Conservation (phyloP, 2,888 invertebrate genomes). For the Balanococcus diminutus region DNA sequence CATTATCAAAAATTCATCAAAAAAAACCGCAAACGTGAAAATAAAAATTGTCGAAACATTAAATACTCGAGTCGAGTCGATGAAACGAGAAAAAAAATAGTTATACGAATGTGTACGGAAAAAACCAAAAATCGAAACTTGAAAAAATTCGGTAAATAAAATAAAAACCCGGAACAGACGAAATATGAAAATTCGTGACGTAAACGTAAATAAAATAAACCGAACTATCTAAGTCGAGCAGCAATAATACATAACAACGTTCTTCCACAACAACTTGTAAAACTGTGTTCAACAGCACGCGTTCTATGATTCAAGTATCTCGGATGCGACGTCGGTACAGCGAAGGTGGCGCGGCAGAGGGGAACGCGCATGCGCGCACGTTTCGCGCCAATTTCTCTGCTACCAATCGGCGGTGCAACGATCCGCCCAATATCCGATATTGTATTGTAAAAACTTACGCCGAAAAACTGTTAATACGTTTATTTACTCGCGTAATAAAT, state of each 20-base stretch:
- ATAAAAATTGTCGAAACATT: conserved; percentile 23
- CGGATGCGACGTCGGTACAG: neutral
- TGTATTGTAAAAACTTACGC: conserved; percentile 25
- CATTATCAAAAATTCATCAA: conserved; percentile 46
- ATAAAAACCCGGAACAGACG: neutral
- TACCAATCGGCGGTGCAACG: neutral
- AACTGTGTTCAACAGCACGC: conserved; percentile 48
- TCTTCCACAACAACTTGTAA: conserved; percentile 20
- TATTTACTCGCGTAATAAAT: conserved; percentile 42
- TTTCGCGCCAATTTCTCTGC: conserved; percentile 51
- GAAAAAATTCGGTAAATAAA: neutral
- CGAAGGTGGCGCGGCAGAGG: neutral
- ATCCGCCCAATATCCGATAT: neutral
- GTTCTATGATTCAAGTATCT: neutral
- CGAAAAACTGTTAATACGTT: conserved; percentile 47
- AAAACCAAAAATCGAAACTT: neutral
- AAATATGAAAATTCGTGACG: neutral
- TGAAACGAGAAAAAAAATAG: neutral
- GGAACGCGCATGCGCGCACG: conserved; percentile 28
- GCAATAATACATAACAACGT: neutral
- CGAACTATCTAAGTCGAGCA: neutral
- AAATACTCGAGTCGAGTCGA: neutral
- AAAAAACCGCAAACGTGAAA: conserved; percentile 30
- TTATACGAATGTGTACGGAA: neutral
- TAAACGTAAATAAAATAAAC: neutral